Conservation (phyloP, 2,113 vertebrate genomes). For the Saccopteryx bilineata region DNA sequence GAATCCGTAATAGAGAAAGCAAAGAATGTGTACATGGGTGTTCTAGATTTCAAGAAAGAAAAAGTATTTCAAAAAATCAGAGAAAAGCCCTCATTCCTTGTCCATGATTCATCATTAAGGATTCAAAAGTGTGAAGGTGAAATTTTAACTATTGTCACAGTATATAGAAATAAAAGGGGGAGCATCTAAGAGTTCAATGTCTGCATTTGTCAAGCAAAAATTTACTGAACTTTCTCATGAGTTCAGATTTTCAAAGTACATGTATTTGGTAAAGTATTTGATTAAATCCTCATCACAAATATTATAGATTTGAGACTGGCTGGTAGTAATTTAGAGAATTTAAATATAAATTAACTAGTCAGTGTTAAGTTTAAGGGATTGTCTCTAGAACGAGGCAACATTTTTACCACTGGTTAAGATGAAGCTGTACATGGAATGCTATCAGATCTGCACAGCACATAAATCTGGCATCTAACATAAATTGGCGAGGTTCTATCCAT, state of each 20-base stretch:
- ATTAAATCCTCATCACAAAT: neutral
- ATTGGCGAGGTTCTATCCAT: neutral
- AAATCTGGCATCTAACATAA: neutral
- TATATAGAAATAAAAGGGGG: neutral
- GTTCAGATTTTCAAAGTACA: conserved; percentile 54
- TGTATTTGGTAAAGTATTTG: neutral
- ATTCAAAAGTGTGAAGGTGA: conserved; percentile 61
- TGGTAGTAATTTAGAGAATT: neutral
- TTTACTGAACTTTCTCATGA: conserved; percentile 28
- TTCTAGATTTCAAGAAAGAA: conserved; percentile 53
- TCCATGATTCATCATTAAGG: conserved; percentile 57
- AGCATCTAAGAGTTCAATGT: neutral
- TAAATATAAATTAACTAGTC: neutral
- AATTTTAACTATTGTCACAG: conserved; percentile 65
- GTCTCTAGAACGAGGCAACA: neutral
- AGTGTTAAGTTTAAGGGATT: neutral
- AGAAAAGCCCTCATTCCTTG: conserved; percentile 47
- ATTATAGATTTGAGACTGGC: neutral
- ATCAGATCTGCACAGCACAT: neutral
- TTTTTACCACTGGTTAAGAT: neutral
- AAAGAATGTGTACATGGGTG: neutral
- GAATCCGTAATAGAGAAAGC: conserved; percentile 37
- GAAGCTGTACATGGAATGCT: neutral
- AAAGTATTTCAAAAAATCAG: conserved; percentile 12
- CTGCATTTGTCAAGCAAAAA: neutral